These are phyloP conservation scores for Andrena haemorrhoa DNA, from an alignment of 2,888 invertebrate species.

Conservation along the genomic window DNA sequence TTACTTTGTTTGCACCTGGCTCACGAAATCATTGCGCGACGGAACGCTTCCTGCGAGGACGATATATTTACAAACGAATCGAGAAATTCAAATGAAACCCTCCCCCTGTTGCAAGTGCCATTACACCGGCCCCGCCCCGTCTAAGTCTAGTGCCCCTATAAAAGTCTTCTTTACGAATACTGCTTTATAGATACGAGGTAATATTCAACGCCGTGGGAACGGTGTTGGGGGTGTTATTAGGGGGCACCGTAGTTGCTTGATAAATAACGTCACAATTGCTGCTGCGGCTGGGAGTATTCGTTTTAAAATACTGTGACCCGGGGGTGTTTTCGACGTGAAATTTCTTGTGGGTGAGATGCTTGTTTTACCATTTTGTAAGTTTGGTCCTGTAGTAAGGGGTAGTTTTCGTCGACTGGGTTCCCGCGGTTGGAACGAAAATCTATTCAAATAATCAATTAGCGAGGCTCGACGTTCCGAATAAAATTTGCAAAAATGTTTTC, in stretches of 20 bases:
- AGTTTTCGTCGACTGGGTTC: no score
- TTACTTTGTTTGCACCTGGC: slow-evolving; percentile 61
- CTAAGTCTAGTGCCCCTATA: slow-evolving; percentile 6
- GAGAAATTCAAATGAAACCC: slow-evolving; percentile 51
- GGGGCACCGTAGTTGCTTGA: background rate
- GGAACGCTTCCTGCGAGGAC: slow-evolving; percentile 35
- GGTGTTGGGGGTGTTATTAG: slow-evolving; percentile 9
- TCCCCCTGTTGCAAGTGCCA: slow-evolving; percentile 2
- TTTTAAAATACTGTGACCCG: background rate
- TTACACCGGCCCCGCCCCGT: slow-evolving; percentile 2
- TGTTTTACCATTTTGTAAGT: no score
- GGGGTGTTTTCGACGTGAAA: no score
- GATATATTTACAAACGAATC: slow-evolving; percentile 63
- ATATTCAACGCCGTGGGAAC: background rate
- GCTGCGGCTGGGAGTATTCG: background rate
- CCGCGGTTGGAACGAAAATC: no score
- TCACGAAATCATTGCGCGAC: slow-evolving; percentile 50
- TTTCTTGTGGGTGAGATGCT: no score
- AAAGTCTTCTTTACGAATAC: slow-evolving; percentile 10
- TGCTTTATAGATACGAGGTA: slow-evolving; percentile 7
- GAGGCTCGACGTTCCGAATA: background rate
- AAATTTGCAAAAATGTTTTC: background rate
- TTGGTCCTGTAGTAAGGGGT: no score
- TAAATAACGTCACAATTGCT: slow-evolving; percentile 5
- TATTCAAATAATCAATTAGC: no score